Evolutionary conservation across 2,888 invertebrate species (phyloP), one percentile per base, ranked within the genome.

Genomic region (Ctenicera cuprea): DNA sequence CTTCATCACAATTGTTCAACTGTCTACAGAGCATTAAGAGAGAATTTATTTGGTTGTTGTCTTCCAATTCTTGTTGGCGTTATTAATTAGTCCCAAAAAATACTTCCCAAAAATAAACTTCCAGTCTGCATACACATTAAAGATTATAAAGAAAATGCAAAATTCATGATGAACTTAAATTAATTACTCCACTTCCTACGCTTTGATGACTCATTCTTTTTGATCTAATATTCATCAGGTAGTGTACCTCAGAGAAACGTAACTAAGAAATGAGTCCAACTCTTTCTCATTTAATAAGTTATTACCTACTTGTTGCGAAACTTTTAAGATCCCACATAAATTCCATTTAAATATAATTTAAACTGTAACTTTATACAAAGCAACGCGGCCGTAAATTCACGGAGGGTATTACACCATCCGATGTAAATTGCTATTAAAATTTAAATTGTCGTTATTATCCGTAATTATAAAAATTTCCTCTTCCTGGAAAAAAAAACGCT

Each of bases 391-490:
- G 9, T 22, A 50, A 50, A 22, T 22, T 50, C 12, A 3, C 9
- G 11, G 4, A 50, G 20, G 48, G 12, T 20, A 54, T 54, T 30
- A 9, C 26, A 14, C 16, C 4, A 8, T 1, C 18, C 48, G 4
- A 48, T 14, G 9, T 16, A 18, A 48, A 41, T 14, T 41, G 20
- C 16, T 12, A 26, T 54, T 54, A 54, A 30, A 59, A 59, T 59
- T 37, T 18, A 59, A 59, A 59, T 59, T 38, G 38, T 54, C 59
- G 59, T 38, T 20, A 59, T 59, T 38, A 59, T 38, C 14, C 18
- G 16, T 14, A 54, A 54, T 54, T 54, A 54, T 33, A 54, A 54
- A 54, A 54, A 54, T 54, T 4, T 30, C 30, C 9, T n/a, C 54
- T 54, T 54, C 30, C 54, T 14, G 12, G 11, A 52, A 16, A 30